Evolutionary conservation across 2,113 vertebrate species (phyloP).

Genomic region (Acanthochromis polyacanthus): DNA sequence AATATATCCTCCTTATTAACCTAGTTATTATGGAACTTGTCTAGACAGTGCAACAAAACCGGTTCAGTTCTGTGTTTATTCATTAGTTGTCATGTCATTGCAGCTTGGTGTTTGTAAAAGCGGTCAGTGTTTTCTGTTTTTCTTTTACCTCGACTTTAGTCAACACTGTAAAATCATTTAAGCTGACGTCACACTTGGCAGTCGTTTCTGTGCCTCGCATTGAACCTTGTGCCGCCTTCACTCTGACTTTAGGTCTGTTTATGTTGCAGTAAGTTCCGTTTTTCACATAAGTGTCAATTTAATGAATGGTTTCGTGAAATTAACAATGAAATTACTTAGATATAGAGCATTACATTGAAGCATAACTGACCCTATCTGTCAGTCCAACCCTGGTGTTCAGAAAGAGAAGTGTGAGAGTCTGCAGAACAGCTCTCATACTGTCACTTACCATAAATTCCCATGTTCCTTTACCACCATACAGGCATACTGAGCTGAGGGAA

Average conservation of each 20-base stretch:
- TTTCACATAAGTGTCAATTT: neutral
- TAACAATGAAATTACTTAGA: constrained; percentile 11
- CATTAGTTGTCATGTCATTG: neutral
- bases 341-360: constrained; percentile 5
- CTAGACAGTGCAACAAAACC: neutral
- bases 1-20: neutral
- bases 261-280: neutral
- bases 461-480: neutral
- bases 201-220: neutral
- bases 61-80: neutral
- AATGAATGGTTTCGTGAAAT: constrained; percentile 11
- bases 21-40: no score
- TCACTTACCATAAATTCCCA: neutral
- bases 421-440: neutral
- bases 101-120: neutral
- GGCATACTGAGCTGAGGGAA: neutral
- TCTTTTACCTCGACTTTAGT: neutral
- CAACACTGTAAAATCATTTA: neutral
- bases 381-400: neutral
- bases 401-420: neutral
- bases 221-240: neutral
- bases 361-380: constrained; percentile 43
- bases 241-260: constrained; percentile 1
- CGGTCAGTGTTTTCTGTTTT: neutral
- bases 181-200: neutral